Conservation (phyloP, 2,113 vertebrate species). For the Lasiurus cinereus region DNA sequence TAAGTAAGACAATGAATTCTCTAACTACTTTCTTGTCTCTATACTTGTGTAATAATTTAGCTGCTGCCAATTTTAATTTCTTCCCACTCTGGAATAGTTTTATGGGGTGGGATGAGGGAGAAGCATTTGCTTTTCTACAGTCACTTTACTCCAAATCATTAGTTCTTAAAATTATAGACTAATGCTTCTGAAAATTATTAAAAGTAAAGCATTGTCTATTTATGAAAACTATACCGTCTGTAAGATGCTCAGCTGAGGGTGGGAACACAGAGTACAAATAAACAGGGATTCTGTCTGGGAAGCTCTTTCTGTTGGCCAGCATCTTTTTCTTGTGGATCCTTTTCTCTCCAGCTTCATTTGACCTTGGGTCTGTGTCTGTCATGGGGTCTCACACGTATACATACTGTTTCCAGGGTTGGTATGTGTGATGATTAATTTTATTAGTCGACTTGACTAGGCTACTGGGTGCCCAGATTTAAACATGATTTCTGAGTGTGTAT, state of each 20-base stretch:
- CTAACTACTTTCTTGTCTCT: neutral
- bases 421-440: neutral
- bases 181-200: constrained; percentile 49
- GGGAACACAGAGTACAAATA: neutral
- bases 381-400: neutral
- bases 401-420: neutral
- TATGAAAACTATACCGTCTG: neutral
- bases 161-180: constrained; percentile 4
- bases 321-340: neutral
- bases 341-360: neutral
- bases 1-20: neutral
- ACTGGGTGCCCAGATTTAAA: neutral
- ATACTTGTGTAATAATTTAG: neutral
- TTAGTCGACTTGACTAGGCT: neutral
- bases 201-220: neutral
- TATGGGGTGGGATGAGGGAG: neutral
- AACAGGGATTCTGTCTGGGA: neutral
- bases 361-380: neutral
- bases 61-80: neutral
- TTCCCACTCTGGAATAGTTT: neutral
- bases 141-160: neutral
- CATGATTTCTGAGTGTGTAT: neutral
- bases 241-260: neutral
- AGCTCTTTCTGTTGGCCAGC: neutral
- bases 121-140: neutral